Evolutionary conservation across 1,140 invertebrate species (phyloP).

Genomic region (Drosophila pallidifrons): DNA sequence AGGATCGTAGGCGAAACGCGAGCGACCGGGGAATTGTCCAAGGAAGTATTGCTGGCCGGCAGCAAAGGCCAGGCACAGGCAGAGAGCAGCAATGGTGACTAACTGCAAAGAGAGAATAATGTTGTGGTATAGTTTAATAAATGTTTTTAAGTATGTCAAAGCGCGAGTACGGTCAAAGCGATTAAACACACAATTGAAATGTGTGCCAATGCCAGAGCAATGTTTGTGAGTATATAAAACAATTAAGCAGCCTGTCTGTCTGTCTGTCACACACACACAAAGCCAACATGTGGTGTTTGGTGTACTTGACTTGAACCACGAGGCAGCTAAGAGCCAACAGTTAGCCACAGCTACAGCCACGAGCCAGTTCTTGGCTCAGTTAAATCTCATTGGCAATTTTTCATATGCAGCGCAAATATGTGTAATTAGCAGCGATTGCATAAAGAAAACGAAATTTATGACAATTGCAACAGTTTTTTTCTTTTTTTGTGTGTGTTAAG

Average conservation of each 20-base stretch:
- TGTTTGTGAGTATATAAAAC: conserved; percentile 64
- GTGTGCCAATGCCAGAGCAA: conserved; percentile 71
- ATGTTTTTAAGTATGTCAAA: background rate
- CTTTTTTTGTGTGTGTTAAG: background rate
- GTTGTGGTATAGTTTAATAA: conserved; percentile 18
- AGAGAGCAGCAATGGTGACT: conserved; percentile 74
- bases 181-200: conserved; percentile 71
- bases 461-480: conserved; percentile 39
- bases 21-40: conserved; percentile 66
- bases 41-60: conserved; percentile 77
- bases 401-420: conserved; percentile 42
- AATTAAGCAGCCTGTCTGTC: conserved; percentile 39
- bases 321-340: conserved; percentile 31
- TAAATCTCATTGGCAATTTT: conserved; percentile 25
- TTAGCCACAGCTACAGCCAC: background rate
- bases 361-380: conserved; percentile 43
- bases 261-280: conserved; percentile 17
- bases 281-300: conserved; percentile 27
- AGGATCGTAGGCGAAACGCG: conserved; percentile 66
- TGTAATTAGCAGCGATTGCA: conserved; percentile 44
- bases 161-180: conserved; percentile 61
- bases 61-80: conserved; percentile 73
- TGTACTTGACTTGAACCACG: conserved; percentile 46
- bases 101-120: conserved; percentile 60
- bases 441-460: conserved; percentile 37